Percentiles rank a stretch among this genome's conserved stretches.
Conservation (phyloP, 2,113 vertebrate genomes). For the Hucho hucho region DNA sequence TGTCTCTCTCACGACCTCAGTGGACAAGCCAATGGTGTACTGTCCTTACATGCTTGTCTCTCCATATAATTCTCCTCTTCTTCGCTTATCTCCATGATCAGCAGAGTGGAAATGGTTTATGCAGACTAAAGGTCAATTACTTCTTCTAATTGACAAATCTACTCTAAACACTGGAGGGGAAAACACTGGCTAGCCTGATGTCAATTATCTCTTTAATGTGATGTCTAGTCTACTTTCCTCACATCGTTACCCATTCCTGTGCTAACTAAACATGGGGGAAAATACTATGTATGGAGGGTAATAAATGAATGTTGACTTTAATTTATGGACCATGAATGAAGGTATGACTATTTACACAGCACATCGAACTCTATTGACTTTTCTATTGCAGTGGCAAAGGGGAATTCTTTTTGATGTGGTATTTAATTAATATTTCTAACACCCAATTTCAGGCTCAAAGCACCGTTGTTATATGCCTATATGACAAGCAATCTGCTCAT, state of each 20-base stretch:
- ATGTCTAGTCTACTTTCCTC: no score
- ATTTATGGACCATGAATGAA: no score
- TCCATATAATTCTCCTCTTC: conserved; percentile 29
- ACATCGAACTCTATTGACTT: neutral
- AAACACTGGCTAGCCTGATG: neutral
- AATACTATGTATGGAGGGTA: no score
- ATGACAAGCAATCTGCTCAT: neutral
- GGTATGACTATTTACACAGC: no score
- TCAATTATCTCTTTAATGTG: no score
- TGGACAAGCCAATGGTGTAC: conserved; percentile 69
- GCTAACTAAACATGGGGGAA: no score
- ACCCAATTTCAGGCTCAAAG: neutral
- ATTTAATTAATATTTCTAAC: neutral
- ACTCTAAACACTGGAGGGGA: neutral
- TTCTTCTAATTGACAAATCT: neutral
- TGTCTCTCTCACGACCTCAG: neutral
- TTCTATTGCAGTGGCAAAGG: neutral
- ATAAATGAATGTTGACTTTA: no score
- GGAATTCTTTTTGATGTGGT: neutral
- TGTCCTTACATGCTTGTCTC: neutral
- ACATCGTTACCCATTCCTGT: no score
- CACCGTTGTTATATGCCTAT: neutral
- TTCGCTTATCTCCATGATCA: conserved; percentile 48
- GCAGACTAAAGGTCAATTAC: neutral
- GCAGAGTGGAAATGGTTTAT: conserved; percentile 7